A percentile compares a stretch with the other conserved stretches of the same genome.
These are phyloP conservation scores for Latrodectus hesperus DNA, from an alignment of 2,888 invertebrate genomes.

Conservation along the genomic window DNA sequence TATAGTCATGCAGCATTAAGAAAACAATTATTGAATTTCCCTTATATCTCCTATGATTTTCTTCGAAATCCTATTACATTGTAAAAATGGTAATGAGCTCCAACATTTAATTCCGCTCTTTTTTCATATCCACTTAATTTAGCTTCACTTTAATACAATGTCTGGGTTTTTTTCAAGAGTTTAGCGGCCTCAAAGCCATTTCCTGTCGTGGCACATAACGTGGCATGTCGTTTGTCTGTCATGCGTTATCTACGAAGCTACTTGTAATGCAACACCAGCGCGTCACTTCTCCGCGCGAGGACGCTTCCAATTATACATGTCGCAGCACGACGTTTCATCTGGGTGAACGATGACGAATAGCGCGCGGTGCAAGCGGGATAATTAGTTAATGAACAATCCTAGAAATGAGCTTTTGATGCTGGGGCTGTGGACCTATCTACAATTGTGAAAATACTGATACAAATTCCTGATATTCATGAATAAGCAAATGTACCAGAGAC, in stretches of 20 bases:
- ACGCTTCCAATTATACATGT: slow-evolving; percentile 53
- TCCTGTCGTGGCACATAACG: neutral
- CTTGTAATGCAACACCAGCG: slow-evolving; percentile 59
- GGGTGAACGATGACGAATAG: slow-evolving; percentile 55
- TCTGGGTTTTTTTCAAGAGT: neutral
- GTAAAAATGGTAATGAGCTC: too few relatives aligned
- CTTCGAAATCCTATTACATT: too few relatives aligned
- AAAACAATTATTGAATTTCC: too few relatives aligned
- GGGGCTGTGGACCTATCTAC: neutral
- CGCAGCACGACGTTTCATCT: slow-evolving; percentile 46
- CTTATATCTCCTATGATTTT: too few relatives aligned
- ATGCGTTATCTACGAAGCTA: slow-evolving; percentile 29
- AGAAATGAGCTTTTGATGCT: slow-evolving; percentile 49
- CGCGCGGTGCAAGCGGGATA: slow-evolving; percentile 37
- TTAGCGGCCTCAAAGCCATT: neutral
- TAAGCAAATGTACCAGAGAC: too few relatives aligned
- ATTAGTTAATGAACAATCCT: slow-evolving; percentile 67
- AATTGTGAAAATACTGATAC: too few relatives aligned
- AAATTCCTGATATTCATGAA: too few relatives aligned
- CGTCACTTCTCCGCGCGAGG: slow-evolving; percentile 42
- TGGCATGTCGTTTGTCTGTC: slow-evolving; percentile 4
- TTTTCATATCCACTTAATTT: neutral
- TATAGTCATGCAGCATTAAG: too few relatives aligned
- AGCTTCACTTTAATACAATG: too few relatives aligned
- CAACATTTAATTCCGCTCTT: neutral